Base-by-base conservation (phyloP, 2,797 vertebrate genomes). In the Acanthis flammea region DNA sequence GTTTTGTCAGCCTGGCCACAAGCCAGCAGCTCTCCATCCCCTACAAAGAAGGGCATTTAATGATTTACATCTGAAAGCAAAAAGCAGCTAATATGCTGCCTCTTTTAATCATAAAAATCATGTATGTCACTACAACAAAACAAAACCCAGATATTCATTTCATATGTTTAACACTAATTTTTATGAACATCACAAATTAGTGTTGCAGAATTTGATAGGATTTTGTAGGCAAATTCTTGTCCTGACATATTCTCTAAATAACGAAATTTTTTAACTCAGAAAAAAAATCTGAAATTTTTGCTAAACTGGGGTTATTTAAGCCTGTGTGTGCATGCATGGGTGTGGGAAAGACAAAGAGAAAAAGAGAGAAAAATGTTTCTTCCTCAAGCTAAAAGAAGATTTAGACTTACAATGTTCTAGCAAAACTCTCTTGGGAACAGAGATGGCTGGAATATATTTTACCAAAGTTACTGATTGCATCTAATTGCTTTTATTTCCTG, bases 1-100 rank as follows among this genome's bases (percentile, higher is more conserved):
- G 98, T 97, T 92, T 93, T 98, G 97, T 99, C 98, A 95, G 98
- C 98, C 87, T 98, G 97, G 96, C 98, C 99, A 70, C 99, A 99
- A 96, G 99, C 98, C 92, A 99, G 97, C 88, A 97, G 96, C 89
- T 97, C 98, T 91, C 99, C 99, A 80, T 99, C 98, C 47, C 98
- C 99, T 99, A 76, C 33, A 88, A 92, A 65, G 72, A 97, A 94
- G 54, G 92, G 90, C 47, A 83, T 79, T 51, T 28, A 47, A 66
- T 68, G 17, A 39, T 55, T 90, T 63, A 42, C 17, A 39, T 48
- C 51, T 79, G n/a, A 63, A 86, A 93, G 22, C 25, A 72, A 65
- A 21, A 67, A 53, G 16, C 17, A 71, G 44, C 5, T 44, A 57
- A 47, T 16, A 55, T 5, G 4, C 11, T 76, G 8, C 11, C 50